Base-by-base conservation (phyloP, 2,888 invertebrate species). In the Drosophila limbata region DNA sequence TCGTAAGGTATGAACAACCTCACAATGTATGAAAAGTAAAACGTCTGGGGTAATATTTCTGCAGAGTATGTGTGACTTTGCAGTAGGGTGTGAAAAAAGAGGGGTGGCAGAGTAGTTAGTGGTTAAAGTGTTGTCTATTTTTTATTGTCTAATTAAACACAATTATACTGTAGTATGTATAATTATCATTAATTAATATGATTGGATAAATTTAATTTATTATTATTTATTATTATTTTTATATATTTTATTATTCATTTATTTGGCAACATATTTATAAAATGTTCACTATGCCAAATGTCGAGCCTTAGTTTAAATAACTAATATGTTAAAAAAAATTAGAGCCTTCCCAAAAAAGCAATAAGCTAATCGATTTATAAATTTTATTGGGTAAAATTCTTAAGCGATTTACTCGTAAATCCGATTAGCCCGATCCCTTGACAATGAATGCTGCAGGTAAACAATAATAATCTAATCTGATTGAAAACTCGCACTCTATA, bases 381-480 rank as follows among this genome's bases (percentile, higher is more conserved):
- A 6, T 33, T 21, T 21, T 11, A 15, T 56, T 35, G 11, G 6
- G 0, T 33, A 19, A 21, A n/a, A 25, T 11, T 52, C 25, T 13
- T 10, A 10, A 9, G 8, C 19, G 2, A 45, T 66, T 55, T 51
- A 33, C 55, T 8, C 28, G 28, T 28, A 28, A 13, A 9, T 13
- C 0, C 39, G 48, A 71, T 63, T 69, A 52, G 4, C n/a, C 8
- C 28, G 35, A 45, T 35, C 21, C 61, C 4, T n/a, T 35, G 13
- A 10, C 9, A 15, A 33, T 45, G 4, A 6, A 19, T 17, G 19
- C 11, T 9, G 13, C 19, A 40, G 37, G 13, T 17, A 40, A 4
- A 47, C 9, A 57, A 37, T 57, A 11, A 48, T 51, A 76, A 78
- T 79, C 79, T 73, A 28, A 79, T 74, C 78, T 0, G 8, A 25